phyloP scores from a whole-genome alignment of 2,888 invertebrate species.

The Nymphalis polychloros region DNA sequence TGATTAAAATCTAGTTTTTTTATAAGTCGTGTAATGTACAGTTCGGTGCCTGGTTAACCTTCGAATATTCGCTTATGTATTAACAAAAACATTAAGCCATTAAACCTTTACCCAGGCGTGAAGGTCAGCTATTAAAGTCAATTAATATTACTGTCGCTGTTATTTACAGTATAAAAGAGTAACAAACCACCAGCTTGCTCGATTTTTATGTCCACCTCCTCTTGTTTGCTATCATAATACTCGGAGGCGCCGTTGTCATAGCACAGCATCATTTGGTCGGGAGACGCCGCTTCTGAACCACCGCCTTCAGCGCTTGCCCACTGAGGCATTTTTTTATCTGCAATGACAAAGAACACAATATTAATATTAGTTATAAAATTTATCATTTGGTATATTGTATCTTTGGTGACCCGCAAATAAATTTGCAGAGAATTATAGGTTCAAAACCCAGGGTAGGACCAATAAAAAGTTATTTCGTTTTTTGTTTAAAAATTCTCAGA shows the following conservation, averaged over 20 bases:
- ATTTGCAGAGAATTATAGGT: too few species aligned
- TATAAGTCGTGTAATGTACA: neutral
- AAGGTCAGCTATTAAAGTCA: slow-evolving; percentile 2
- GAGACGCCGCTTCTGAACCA: slow-evolving; percentile 58
- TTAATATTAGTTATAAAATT: too few species aligned
- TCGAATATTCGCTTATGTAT: neutral
- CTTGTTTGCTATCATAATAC: slow-evolving; percentile 58
- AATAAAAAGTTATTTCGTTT: too few species aligned
- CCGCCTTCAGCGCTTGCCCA: slow-evolving; percentile 63
- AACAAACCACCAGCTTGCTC: slow-evolving; percentile 61
- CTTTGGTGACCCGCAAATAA: too few species aligned
- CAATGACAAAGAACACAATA: slow-evolving; percentile 5
- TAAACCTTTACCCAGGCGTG: neutral
- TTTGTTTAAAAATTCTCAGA: too few species aligned
- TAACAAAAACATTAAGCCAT: slow-evolving; percentile 1
- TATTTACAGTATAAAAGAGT: neutral
- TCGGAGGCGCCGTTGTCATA: slow-evolving; percentile 62
- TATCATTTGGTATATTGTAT: too few species aligned
- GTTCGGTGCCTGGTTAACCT: neutral
- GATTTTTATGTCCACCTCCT: slow-evolving; percentile 57
- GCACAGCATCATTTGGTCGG: slow-evolving; percentile 56
- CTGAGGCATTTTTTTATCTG: slow-evolving; percentile 59
- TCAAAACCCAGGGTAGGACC: too few species aligned
- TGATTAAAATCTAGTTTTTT: neutral
- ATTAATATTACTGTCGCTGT: slow-evolving; percentile 5